phyloP scores from a whole-genome alignment of 2,113 vertebrate genomes.

The Herpetotheres cachinnans region DNA sequence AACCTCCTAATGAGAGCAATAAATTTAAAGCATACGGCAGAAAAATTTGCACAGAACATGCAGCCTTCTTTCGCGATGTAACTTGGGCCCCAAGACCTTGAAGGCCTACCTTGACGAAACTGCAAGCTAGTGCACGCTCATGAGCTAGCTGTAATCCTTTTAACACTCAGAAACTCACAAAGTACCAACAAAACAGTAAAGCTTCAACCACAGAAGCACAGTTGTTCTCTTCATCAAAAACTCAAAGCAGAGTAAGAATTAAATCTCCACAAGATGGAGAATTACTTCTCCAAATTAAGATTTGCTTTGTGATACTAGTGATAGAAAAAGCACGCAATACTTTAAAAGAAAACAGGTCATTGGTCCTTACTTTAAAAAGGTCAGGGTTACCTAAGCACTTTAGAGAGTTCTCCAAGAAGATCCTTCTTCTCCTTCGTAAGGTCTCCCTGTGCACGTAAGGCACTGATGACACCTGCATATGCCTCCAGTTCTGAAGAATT shows the following conservation, averaged over 20 bases:
- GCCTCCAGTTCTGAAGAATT: conserved; percentile 90
- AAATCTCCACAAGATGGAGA: neutral
- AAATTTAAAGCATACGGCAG: neutral
- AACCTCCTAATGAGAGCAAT: neutral
- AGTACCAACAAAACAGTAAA: neutral
- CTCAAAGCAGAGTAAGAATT: neutral
- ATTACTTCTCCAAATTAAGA: neutral
- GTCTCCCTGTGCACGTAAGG: conserved; percentile 95
- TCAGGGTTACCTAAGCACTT: conserved; percentile 89
- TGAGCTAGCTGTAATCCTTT: neutral
- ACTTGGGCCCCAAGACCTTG: neutral
- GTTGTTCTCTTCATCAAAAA: neutral
- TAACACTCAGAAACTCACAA: neutral
- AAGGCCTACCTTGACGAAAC: neutral
- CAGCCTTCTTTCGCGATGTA: neutral
- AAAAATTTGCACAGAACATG: neutral
- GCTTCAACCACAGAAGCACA: neutral
- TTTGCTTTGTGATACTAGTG: fast-evolving
- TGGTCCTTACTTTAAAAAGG: neutral
- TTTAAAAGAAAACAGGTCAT: neutral
- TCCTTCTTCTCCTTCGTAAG: conserved; percentile 98
- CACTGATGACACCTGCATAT: conserved; percentile 97
- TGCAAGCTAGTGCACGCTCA: neutral
- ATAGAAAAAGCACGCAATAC: neutral
- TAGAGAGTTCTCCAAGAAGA: conserved; percentile 94